Evolutionary conservation across 2,113 vertebrate genomes (phyloP), one percentile per base, ranked within the genome.

Genomic region (Silurus asotus): DNA sequence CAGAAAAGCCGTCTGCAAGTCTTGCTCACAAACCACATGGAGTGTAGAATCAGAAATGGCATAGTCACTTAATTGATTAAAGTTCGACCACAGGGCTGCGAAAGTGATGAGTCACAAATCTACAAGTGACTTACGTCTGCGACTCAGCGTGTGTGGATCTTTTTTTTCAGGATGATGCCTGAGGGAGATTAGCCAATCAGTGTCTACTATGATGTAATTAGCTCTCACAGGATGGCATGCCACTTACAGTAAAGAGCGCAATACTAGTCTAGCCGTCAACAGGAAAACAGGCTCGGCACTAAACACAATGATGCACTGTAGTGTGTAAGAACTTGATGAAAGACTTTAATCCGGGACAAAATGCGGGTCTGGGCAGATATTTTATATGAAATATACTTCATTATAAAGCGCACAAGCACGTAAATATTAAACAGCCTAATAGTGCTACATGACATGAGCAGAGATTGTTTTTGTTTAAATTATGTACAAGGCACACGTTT

Each of bases 31-130:
- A 92, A 92, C 93, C 93, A 70, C 94, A 93, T 53, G 89, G 90
- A 90, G 92, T 92, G 91, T 88, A 83, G 89, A 93, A 93, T 92
- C 88, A 93, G 90, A 88, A 89, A 94, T 92, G 87, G 94, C 74
- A 84, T 90, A 94, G 91, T 93, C 91, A 91, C 91, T 86, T 94
- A 91, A 95, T 93, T 94, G 94, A 94, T 93, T 87, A 92, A 88
- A 87, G 70, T 86, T 86, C 81, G 58, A 92, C 92, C 93, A 89
- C 93, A 88, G 87, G 88, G 80, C 90, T 82, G 82, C 77, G 83
- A 90, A 37, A 87, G 87, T 87, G 45, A 67, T 95, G 94, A 94
- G 90, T 94, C 94, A 94, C 86, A 74, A 84, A 90, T 90, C 90
- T 91, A 88, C 92, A 89, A 92, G 61, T 9, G 23, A 87, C 85